Conservation (phyloP, 23 tunicate genomes). For the Trididemnum nubilum region DNA sequence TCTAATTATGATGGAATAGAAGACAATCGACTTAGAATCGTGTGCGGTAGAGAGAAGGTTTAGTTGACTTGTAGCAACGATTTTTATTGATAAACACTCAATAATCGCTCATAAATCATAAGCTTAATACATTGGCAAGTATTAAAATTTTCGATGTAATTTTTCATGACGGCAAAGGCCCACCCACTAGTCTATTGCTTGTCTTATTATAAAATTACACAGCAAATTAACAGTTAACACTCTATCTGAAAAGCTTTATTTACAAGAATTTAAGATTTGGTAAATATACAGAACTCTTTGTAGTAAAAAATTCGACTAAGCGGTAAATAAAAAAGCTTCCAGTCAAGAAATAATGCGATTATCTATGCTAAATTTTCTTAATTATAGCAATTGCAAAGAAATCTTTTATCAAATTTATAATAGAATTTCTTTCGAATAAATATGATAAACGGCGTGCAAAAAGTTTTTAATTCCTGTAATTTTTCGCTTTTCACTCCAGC, state of each 20-base stretch:
- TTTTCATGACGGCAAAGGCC: background rate
- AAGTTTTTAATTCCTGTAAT: no score
- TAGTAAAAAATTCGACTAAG: background rate
- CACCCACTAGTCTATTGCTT: constrained; percentile 14
- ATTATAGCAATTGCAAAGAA: background rate
- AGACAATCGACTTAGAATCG: no score
- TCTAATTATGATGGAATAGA: background rate
- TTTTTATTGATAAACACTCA: constrained; percentile 36
- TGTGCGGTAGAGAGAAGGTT: background rate
- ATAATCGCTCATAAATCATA: constrained; percentile 49
- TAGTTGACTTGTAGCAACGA: background rate
- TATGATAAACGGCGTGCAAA: background rate
- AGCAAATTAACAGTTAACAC: background rate
- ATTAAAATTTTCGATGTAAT: constrained; percentile 3
- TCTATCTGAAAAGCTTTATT: background rate
- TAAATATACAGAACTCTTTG: constrained; percentile 28
- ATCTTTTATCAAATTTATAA: background rate
- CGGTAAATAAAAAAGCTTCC: background rate
- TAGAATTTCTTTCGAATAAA: background rate
- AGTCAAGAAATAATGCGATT: background rate
- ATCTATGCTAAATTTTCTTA: background rate
- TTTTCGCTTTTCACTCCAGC: no score
- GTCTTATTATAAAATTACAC: background rate
- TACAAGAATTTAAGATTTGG: background rate
- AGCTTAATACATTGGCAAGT: background rate